phyloP scores from a whole-genome alignment of 2,797 vertebrate species.

The Sphenodon punctatus region DNA sequence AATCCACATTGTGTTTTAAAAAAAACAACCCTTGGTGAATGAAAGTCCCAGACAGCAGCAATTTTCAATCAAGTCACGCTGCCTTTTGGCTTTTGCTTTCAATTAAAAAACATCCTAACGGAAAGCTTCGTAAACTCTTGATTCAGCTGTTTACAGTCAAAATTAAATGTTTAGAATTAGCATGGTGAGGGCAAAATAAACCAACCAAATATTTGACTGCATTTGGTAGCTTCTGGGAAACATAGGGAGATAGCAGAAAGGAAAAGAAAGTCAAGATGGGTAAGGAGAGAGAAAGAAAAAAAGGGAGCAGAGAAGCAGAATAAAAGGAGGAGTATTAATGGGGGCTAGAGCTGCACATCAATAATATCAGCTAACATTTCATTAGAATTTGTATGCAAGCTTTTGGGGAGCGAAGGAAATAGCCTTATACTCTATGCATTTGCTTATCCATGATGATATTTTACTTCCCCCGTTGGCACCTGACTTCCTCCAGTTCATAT shows the following conservation, averaged over 20 bases:
- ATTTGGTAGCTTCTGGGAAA: background rate
- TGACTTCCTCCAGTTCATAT: background rate
- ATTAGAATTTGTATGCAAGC: background rate
- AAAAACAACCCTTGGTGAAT: background rate
- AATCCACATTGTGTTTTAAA: background rate
- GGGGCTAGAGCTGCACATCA: background rate
- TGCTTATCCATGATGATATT: fast-evolving
- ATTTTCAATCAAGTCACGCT: background rate
- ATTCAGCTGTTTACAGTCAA: slow-evolving; percentile 3
- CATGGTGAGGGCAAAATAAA: background rate
- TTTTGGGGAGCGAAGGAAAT: background rate
- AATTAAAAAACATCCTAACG: no score
- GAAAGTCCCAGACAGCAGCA: background rate
- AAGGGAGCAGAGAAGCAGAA: background rate
- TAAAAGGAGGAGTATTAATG: background rate
- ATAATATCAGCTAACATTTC: background rate
- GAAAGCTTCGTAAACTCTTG: background rate
- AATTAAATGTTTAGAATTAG: background rate
- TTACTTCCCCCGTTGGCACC: background rate
- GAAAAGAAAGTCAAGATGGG: background rate
- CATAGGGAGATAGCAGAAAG: background rate
- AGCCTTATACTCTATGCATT: background rate
- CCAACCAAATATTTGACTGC: background rate
- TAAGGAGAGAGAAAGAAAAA: background rate
- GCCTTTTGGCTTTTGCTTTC: slow-evolving; percentile 9